Percentiles rank a stretch among this genome's conserved stretches.
These are phyloP conservation scores for Corapipo altera DNA, from an alignment of 2,113 vertebrate species.

Conservation along the genomic window DNA sequence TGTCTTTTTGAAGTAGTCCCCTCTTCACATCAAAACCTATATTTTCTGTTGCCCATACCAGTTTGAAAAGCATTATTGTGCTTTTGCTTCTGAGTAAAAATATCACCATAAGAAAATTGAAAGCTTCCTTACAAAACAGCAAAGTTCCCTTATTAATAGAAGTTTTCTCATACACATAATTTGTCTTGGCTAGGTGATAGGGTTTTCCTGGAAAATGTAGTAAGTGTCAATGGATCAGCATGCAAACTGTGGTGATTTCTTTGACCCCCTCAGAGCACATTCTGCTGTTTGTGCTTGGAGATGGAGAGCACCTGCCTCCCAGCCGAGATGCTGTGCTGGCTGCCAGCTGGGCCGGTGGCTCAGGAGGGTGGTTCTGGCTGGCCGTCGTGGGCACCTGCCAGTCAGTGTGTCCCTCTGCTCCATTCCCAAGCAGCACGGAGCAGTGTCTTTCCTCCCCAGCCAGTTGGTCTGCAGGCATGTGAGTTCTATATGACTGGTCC, in stretches of 20 bases:
- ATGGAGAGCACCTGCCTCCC: not conserved
- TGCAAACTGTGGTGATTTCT: not conserved
- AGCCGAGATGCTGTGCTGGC: too few relatives aligned
- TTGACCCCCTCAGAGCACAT: rapidly evolving
- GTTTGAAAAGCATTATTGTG: not conserved
- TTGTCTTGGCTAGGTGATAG: not conserved
- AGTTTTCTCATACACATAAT: not conserved
- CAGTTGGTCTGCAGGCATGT: rapidly evolving
- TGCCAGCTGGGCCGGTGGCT: not conserved
- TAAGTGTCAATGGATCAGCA: not conserved
- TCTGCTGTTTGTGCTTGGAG: not conserved
- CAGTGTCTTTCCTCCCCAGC: not conserved
- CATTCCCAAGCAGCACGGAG: rapidly evolving
- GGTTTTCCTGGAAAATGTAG: not conserved
- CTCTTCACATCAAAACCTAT: not conserved
- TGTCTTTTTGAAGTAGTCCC: not conserved
- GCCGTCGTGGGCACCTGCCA: rapidly evolving
- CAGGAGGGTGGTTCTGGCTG: not conserved
- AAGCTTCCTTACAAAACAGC: not conserved
- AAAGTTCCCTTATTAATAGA: not conserved
- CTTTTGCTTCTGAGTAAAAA: not conserved
- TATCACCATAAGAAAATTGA: not conserved
- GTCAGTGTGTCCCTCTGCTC: rapidly evolving
- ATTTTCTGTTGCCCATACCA: not conserved
- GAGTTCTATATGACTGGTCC: not conserved